Evolutionary conservation across 1,140 invertebrate species (phyloP), one percentile per base, ranked within the genome.

Genomic region (Trichoplusia ni): DNA sequence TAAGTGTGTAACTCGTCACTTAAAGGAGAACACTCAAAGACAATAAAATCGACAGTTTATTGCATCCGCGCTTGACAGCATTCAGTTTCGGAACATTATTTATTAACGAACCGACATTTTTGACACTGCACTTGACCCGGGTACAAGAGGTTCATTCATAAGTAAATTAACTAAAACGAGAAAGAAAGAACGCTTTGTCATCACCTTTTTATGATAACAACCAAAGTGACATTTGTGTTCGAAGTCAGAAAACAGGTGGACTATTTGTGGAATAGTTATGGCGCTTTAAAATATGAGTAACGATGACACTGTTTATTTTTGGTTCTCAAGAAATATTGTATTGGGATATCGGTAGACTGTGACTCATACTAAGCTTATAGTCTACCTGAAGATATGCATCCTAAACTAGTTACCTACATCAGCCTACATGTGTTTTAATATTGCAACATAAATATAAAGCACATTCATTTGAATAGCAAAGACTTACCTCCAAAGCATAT

Each of bases 401-500:
- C n/a, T n/a, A n/a, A n/a, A n/a, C n/a, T n/a, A n/a, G n/a, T n/a
- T n/a, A n/a, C n/a, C n/a, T n/a, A n/a, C n/a, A n/a, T n/a, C n/a
- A n/a, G n/a, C n/a, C n/a, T n/a, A n/a, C n/a, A n/a, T n/a, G n/a
- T n/a, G n/a, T n/a, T n/a, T n/a, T n/a, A n/a, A n/a, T n/a, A n/a
- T n/a, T n/a, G n/a, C n/a, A n/a, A n/a, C n/a, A n/a, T n/a, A n/a
- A n/a, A n/a, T n/a, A n/a, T 27, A 33, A 19, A 44, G 21, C n/a
- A 25, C 3, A 11, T 5, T 29, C 4, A 14, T 31, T 14, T 33
- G 13, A 16, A 38, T 27, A 18, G 4, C 8, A 37, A 58, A 61
- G 60, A 81, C 94, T 94, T 85, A 95, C 95, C 94, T 95, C 94
- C 94, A 94, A 95, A 25, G 94, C 94, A 77, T 92, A 95, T 69